Conservation (phyloP, 2,888 invertebrate genomes). For the Caenorhabditis doughertyi region DNA sequence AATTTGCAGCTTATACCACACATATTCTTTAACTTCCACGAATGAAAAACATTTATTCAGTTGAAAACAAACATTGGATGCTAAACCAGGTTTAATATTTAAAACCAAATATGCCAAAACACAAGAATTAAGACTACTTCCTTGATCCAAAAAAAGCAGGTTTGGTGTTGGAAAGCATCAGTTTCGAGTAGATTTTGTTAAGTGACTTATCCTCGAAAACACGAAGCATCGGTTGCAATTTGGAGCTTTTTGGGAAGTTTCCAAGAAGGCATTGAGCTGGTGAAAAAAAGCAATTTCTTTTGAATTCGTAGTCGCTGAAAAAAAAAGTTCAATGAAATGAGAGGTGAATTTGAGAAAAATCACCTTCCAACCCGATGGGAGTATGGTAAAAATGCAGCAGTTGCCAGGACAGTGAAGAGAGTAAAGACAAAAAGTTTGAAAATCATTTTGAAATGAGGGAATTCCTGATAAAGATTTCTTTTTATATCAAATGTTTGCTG, state of each 20-base stretch:
- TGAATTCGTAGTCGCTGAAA: constrained; percentile 42
- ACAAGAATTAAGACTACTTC: constrained; percentile 6
- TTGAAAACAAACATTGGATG: background rate
- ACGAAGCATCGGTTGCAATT: constrained; percentile 51
- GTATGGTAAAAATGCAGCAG: background rate
- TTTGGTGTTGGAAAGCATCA: background rate
- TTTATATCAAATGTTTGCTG: too few relatives aligned
- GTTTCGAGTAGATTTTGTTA: constrained; percentile 27
- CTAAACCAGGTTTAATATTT: background rate
- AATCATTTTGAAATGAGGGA: background rate
- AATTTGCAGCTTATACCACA: too few relatives aligned
- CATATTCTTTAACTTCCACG: too few relatives aligned
- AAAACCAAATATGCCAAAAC: background rate
- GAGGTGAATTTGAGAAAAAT: background rate
- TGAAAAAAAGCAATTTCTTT: constrained; percentile 64
- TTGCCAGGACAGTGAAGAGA: background rate
- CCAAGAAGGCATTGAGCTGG: constrained; percentile 62
- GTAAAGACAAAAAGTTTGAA: background rate
- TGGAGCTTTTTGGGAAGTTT: constrained; percentile 46
- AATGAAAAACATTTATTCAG: background rate
- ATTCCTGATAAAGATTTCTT: too few relatives aligned
- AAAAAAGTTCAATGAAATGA: background rate
- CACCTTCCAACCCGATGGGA: background rate
- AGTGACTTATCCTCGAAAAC: constrained; percentile 49
- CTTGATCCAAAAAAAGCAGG: constrained; percentile 35